Percentiles rank a stretch among this genome's conserved stretches.
These are phyloP conservation scores for Polydrusus cervinus DNA, from an alignment of 2,888 invertebrate species.

Conservation along the genomic window DNA sequence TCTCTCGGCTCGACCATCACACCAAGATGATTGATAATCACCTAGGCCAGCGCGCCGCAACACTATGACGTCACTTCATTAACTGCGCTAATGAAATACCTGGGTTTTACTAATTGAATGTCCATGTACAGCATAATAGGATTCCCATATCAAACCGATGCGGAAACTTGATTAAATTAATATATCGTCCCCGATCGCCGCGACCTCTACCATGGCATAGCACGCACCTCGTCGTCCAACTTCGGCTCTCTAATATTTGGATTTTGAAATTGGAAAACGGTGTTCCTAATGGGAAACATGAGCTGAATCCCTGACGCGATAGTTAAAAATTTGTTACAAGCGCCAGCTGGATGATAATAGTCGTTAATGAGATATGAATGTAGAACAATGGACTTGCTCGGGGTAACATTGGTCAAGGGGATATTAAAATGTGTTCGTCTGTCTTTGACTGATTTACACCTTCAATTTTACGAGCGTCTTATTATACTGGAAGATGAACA, in stretches of 20 bases:
- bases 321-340: constrained; percentile 47
- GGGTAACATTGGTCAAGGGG: background rate
- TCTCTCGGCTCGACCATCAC: constrained; percentile 30
- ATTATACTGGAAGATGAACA: too few species aligned
- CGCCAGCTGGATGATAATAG: constrained; percentile 41
- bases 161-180: constrained; percentile 66
- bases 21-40: constrained; percentile 70
- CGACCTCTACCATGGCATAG: constrained; percentile 14
- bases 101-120: constrained; percentile 72
- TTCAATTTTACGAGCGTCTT: background rate
- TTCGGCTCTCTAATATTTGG: constrained; percentile 49
- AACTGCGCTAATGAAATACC: constrained; percentile 71
- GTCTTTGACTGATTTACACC: too few species aligned
- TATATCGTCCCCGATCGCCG: constrained; percentile 55
- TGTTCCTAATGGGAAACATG: constrained; percentile 48
- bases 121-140: constrained; percentile 71
- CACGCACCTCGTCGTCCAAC: constrained; percentile 29
- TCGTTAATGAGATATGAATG: constrained; percentile 41
- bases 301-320: constrained; percentile 32
- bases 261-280: constrained; percentile 54
- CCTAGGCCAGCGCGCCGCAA: constrained; percentile 61
- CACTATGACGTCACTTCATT: constrained; percentile 70
- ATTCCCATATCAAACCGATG: constrained; percentile 67
- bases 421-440: background rate
- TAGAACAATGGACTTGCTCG: background rate